Evolutionary conservation across 2,888 invertebrate species (phyloP).

Genomic region (Callimorpha dominula): DNA sequence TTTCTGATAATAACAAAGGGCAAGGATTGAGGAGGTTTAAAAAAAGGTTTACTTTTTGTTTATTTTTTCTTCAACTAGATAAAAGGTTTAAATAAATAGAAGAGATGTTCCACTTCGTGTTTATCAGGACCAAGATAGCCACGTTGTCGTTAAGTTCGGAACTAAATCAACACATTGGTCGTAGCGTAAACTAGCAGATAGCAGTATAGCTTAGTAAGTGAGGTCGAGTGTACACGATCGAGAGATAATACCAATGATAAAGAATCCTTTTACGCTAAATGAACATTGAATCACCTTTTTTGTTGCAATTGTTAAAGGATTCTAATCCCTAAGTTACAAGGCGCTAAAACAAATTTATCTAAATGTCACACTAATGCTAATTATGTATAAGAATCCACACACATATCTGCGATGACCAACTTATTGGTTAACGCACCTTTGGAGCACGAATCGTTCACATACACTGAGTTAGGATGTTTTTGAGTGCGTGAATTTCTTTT

Average conservation of each 20-base stretch:
- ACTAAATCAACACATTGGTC: constrained; percentile 16
- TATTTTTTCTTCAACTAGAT: background rate
- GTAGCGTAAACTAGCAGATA: constrained; percentile 7
- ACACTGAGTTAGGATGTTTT: background rate
- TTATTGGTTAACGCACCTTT: background rate
- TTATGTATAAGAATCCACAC: background rate
- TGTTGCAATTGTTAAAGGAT: background rate
- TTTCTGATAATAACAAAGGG: background rate
- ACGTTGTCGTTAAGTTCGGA: constrained; percentile 17
- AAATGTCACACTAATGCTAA: background rate
- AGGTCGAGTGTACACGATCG: constrained; percentile 29
- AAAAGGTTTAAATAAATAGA: constrained; percentile 12
- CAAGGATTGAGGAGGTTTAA: background rate
- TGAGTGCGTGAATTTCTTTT: background rate
- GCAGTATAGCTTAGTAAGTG: constrained; percentile 14
- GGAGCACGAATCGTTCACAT: background rate
- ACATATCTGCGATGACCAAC: background rate
- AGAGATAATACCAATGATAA: constrained; percentile 23
- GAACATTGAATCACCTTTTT: background rate
- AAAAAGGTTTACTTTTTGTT: background rate
- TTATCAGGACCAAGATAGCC: constrained; percentile 15
- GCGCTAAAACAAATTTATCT: background rate
- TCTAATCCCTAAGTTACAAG: background rate
- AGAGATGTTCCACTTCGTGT: constrained; percentile 15
- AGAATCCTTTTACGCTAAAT: background rate